Conservation (phyloP, 2,888 invertebrate genomes). For the Scaeva pyrastri region DNA sequence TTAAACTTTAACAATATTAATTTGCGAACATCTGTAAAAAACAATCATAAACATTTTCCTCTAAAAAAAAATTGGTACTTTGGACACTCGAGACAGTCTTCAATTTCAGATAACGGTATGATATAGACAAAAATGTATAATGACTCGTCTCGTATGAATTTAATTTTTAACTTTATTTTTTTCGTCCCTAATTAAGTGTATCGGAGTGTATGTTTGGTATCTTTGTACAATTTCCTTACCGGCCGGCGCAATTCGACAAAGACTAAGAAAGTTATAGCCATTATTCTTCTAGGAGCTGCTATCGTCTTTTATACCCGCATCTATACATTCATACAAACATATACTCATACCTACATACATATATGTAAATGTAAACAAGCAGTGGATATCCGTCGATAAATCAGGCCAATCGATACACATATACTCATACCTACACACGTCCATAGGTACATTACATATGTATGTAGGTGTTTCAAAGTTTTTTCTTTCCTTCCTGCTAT, state of each 20-base stretch:
- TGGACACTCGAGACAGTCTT: too few relatives aligned
- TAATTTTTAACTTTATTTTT: too few relatives aligned
- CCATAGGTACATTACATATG: constrained; percentile 34
- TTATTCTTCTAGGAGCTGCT: constrained; percentile 21
- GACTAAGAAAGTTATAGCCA: constrained; percentile 36
- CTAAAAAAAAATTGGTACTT: too few relatives aligned
- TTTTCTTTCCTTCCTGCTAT: constrained; percentile 18
- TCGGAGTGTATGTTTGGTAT: not conserved
- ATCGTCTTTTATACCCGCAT: not conserved
- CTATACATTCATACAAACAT: too few relatives aligned
- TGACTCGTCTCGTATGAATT: too few relatives aligned
- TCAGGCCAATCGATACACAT: constrained; percentile 69
- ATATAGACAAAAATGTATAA: too few relatives aligned
- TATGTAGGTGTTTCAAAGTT: constrained; percentile 26
- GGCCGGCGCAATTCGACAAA: constrained; percentile 13
- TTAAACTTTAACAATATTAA: too few relatives aligned
- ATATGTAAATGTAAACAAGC: constrained; percentile 45
- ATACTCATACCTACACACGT: not conserved
- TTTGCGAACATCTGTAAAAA: too few relatives aligned
- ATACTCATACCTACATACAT: not conserved
- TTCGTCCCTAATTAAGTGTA: not conserved
- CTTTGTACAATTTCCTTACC: constrained; percentile 6
- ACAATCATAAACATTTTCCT: too few relatives aligned
- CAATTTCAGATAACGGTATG: too few relatives aligned
- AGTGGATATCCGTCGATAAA: constrained; percentile 42